Base-by-base conservation (phyloP, 2,888 invertebrate genomes). In the Nomada goodeniana region DNA sequence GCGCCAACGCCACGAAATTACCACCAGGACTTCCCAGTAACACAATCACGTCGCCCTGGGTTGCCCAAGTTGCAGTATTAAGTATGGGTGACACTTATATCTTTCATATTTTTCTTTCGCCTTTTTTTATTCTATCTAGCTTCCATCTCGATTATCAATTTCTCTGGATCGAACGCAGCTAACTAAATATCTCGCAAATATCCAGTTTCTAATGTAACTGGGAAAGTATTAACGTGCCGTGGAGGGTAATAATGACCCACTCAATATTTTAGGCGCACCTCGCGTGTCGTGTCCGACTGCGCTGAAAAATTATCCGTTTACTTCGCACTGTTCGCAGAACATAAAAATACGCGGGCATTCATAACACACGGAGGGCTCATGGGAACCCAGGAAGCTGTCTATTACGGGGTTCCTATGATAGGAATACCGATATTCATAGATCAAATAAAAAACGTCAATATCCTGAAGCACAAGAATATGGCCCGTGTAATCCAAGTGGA, bases 321-420 rank as follows among this genome's bases (percentile, higher is more conserved):
- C 18, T 5, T 5, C 15, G 44, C 42, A 26, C 53, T 55, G 69
- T 26, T 15, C 55, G 0, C 72, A 89, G 89, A 76, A 1, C 94
- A 94, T 76, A 91, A 91, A 9, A 93, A 94, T 59, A 91, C 93
- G 0, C 89, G 89, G 59, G 92, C 92, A 10, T 94, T 90, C 26
- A 84, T 91, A 42, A 89, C 89, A 0, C 91, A 91, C 44, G 90
- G 91, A 0, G 91, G 91, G 0, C 70, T 91, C 0, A 85, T 89
- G 87, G 89, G 91, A 13, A 79, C 85, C 15, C 82, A 87, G 59
- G 91, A 91, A 83, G 89, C 91, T n/a, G 42, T 90, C 47, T 61
- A 89, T 13, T 76, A 63, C 20, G 91, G 82, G 0, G 83, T 91
- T 20, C 91, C 91, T 0, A 79, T 89, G 83, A 88, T 91, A 23